Conservation (phyloP, 2,888 invertebrate species). For the Clostera curtula region DNA sequence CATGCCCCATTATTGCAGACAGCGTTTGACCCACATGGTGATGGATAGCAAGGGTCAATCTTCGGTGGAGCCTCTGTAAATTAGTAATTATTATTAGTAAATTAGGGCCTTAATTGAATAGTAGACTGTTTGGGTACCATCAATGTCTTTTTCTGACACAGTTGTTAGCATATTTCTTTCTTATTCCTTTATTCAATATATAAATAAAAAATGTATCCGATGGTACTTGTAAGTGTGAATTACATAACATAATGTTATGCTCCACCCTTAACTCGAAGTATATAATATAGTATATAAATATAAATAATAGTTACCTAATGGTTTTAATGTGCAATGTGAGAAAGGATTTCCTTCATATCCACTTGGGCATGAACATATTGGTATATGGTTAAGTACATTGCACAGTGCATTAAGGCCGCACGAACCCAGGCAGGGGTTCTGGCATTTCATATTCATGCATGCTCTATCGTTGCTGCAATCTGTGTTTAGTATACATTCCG, state of each 20-base stretch:
- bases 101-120: too few relatives aligned
- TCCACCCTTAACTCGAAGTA: too few relatives aligned
- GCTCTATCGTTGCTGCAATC: constrained; percentile 84
- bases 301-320: constrained; percentile 46
- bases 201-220: too few relatives aligned
- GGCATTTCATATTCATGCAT: constrained; percentile 85
- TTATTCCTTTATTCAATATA: too few relatives aligned
- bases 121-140: too few relatives aligned
- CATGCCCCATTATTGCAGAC: constrained; percentile 83
- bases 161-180: too few relatives aligned
- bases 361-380: constrained; percentile 79
- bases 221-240: too few relatives aligned
- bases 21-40: constrained; percentile 87
- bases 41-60: constrained; percentile 81
- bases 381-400: constrained; percentile 83
- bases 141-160: too few relatives aligned
- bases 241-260: too few relatives aligned
- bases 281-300: too few relatives aligned
- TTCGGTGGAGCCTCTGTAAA: constrained; percentile 47
- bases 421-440: constrained; percentile 85
- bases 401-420: constrained; percentile 85
- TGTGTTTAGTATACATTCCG: constrained; percentile 82
- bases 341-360: constrained; percentile 86
- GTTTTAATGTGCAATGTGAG: constrained; percentile 76
- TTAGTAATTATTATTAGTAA: too few relatives aligned